phyloP scores from a whole-genome alignment of 2,797 vertebrate genomes.

The Leucoraja ocellata region DNA sequence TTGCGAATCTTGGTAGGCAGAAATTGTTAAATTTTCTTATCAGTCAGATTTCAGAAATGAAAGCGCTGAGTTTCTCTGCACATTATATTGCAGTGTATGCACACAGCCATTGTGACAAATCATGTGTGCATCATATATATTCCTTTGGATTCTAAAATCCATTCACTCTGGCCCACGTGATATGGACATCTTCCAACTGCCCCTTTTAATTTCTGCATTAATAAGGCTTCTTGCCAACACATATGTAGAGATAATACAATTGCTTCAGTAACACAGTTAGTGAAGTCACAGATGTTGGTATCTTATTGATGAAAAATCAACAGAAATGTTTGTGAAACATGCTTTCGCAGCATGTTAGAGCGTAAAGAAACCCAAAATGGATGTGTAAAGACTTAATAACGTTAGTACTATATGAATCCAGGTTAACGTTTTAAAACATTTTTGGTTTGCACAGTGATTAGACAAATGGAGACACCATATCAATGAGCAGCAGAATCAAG shows the following conservation, averaged over 20 bases:
- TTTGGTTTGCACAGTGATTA: background rate
- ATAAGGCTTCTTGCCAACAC: background rate
- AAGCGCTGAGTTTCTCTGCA: no score
- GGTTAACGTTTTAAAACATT: background rate
- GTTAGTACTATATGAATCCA: background rate
- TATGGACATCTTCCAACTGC: background rate
- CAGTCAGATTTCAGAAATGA: background rate
- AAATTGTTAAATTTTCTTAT: background rate
- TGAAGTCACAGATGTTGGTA: background rate
- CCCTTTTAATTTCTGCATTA: background rate
- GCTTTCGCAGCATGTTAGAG: background rate
- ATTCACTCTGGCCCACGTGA: background rate
- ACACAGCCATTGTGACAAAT: background rate
- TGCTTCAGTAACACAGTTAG: background rate
- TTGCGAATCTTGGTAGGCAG: background rate
- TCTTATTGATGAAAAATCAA: background rate
- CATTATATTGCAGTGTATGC: no score
- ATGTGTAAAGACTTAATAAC: background rate
- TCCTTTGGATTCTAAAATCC: background rate
- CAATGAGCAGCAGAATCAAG: background rate
- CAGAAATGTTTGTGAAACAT: background rate
- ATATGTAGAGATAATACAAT: background rate
- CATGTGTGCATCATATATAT: background rate
- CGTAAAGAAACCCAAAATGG: background rate
- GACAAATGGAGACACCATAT: background rate